Evolutionary conservation across 2,888 invertebrate genomes (phyloP).

Genomic region (Laspeyria flexula): DNA sequence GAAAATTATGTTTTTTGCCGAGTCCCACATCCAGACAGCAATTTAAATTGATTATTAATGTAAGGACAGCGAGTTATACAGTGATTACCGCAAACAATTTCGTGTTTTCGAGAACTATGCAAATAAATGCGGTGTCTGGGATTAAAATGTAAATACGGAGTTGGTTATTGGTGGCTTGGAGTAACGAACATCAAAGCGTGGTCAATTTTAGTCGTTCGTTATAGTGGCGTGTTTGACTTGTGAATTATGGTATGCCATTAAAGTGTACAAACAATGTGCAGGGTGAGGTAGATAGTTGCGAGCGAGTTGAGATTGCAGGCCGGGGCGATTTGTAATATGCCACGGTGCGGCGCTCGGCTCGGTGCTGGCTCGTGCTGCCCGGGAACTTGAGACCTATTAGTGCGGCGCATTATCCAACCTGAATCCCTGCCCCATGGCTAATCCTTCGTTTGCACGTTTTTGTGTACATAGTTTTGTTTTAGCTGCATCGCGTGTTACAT

Average conservation of each 20-base stretch:
- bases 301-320: conserved; percentile 36
- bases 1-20: conserved; percentile 26
- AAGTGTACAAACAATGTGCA: conserved; percentile 43
- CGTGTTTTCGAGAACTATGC: conserved; percentile 23
- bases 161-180: conserved; percentile 11
- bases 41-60: conserved; percentile 38
- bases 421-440: conserved; percentile 22
- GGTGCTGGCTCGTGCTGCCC: background rate
- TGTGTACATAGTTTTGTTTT: conserved; percentile 16
- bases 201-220: conserved; percentile 40
- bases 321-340: conserved; percentile 46
- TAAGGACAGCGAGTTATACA: conserved; percentile 22
- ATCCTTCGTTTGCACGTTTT: conserved; percentile 30
- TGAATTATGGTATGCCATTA: conserved; percentile 42
- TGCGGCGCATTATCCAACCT: conserved; percentile 17
- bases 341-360: conserved; percentile 33
- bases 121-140: conserved; percentile 20
- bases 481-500: conserved; percentile 26
- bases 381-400: conserved; percentile 33
- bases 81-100: conserved; percentile 27
- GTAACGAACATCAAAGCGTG: conserved; percentile 28
- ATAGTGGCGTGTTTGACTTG: conserved; percentile 40
- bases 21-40: conserved; percentile 11
- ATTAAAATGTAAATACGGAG: conserved; percentile 21
- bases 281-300: conserved; percentile 36